Percentiles rank a stretch among this genome's conserved stretches.
Evolutionary conservation across 2,888 invertebrate species (phyloP).

Genomic region (Eledone cirrhosa): DNA sequence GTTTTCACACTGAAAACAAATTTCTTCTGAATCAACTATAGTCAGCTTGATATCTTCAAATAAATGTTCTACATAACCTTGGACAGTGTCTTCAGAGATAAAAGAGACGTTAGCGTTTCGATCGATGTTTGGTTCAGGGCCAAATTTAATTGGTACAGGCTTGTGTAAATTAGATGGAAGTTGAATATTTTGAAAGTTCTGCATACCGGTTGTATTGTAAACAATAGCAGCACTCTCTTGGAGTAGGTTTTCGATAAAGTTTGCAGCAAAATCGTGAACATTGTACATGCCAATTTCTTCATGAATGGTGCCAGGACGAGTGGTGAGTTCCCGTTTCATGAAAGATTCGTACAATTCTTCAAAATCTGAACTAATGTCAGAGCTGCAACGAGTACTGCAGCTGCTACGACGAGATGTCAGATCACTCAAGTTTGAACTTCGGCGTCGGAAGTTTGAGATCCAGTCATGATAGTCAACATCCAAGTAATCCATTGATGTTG

Average conservation of each 20-base stretch:
- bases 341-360: constrained; percentile 60
- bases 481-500: constrained; percentile 42
- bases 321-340: constrained; percentile 48
- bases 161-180: constrained; percentile 37
- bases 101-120: constrained; percentile 20
- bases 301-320: constrained; percentile 55
- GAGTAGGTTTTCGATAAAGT: constrained; percentile 40
- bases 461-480: constrained; percentile 55
- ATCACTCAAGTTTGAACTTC: constrained; percentile 62
- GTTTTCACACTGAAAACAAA: constrained; percentile 18
- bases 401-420: constrained; percentile 69
- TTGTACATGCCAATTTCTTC: constrained; percentile 46
- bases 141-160: constrained; percentile 39
- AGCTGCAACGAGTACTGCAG: constrained; percentile 57
- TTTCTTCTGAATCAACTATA: constrained; percentile 6
- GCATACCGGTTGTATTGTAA: constrained; percentile 40
- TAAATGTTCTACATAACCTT: constrained; percentile 11
- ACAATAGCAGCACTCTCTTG: constrained; percentile 50
- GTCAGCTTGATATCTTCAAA: constrained; percentile 20
- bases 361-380: constrained; percentile 62
- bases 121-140: constrained; percentile 23
- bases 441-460: constrained; percentile 52
- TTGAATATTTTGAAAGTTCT: constrained; percentile 40
- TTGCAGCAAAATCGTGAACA: constrained; percentile 52
- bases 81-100: constrained; percentile 29